Evolutionary conservation across 2,888 invertebrate genomes (phyloP).

Genomic region (Andrena praecox): DNA sequence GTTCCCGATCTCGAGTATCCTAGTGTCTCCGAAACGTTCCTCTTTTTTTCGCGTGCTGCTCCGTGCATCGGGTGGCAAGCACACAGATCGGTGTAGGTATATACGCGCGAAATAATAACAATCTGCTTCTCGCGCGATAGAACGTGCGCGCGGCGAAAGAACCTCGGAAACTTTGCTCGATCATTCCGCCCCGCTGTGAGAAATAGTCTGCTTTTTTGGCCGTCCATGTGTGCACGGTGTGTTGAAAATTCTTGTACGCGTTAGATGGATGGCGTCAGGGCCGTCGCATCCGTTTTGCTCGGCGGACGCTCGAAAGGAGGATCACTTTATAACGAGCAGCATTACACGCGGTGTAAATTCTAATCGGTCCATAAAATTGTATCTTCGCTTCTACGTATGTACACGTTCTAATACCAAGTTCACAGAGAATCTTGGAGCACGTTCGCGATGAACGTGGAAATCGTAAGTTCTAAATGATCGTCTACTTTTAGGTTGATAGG

Average conservation of each 20-base stretch:
- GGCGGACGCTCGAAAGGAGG: background rate
- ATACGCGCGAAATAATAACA: background rate
- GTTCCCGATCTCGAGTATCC: slow-evolving; percentile 2
- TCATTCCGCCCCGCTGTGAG: background rate
- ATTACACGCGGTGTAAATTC: background rate
- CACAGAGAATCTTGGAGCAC: too few species aligned
- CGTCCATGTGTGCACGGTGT: slow-evolving; percentile 46
- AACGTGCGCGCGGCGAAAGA: background rate
- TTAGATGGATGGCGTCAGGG: background rate
- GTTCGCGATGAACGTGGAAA: background rate
- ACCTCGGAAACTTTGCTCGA: background rate
- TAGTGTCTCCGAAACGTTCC: background rate
- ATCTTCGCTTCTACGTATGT: background rate
- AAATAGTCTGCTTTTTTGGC: slow-evolving; percentile 36
- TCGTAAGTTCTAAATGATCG: background rate
- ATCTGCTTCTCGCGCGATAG: background rate
- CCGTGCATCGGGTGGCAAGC: background rate
- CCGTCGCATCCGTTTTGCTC: background rate
- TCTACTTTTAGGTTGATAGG: too few species aligned
- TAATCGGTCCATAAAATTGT: background rate
- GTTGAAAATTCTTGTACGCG: slow-evolving; percentile 26
- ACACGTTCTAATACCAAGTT: background rate
- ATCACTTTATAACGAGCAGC: background rate
- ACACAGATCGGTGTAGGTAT: background rate
- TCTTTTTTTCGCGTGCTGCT: background rate